These are phyloP conservation scores for Drosophila hamatofila DNA, from an alignment of 2,888 invertebrate genomes.

Conservation along the genomic window DNA sequence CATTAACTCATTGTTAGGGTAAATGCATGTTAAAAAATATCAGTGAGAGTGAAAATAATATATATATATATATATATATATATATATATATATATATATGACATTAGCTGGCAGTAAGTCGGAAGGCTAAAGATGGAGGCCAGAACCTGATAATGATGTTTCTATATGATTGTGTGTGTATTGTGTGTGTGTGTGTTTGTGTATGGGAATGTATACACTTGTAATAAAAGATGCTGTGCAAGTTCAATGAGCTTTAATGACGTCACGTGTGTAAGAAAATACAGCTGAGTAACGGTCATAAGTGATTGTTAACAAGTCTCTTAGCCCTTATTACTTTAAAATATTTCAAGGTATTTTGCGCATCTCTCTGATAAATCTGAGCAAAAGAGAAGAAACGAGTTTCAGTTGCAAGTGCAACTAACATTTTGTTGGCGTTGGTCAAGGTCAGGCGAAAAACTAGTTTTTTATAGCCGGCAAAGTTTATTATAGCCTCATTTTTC, in stretches of 20 bases:
- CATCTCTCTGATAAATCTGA: neutral
- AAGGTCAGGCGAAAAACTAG: conserved; percentile 55
- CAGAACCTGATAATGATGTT: conserved; percentile 29
- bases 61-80: neutral
- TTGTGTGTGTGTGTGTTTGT: neutral
- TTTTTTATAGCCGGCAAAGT: conserved; percentile 29
- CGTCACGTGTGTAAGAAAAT: conserved; percentile 25
- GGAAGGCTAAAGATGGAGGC: conserved; percentile 33
- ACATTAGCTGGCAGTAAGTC: conserved; percentile 13
- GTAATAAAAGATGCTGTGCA: conserved; percentile 16
- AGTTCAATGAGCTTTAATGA: conserved; percentile 54
- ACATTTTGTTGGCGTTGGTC: conserved; percentile 47
- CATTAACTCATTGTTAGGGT: conserved; percentile 11
- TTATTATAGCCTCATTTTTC: conserved; percentile 4
- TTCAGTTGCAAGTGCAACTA: conserved; percentile 42
- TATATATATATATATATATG: neutral
- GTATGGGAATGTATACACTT: neutral
- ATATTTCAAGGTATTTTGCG: neutral
- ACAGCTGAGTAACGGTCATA: conserved; percentile 24
- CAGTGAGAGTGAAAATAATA: conserved; percentile 45
- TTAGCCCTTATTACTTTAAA: neutral
- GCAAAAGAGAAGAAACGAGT: conserved; percentile 22
- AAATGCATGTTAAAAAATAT: conserved; percentile 8
- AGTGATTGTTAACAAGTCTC: conserved; percentile 9
- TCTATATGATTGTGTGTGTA: neutral